These are phyloP conservation scores for Trichomalopsis sarcophagae DNA, from an alignment of 1,140 invertebrate genomes.

Conservation along the genomic window DNA sequence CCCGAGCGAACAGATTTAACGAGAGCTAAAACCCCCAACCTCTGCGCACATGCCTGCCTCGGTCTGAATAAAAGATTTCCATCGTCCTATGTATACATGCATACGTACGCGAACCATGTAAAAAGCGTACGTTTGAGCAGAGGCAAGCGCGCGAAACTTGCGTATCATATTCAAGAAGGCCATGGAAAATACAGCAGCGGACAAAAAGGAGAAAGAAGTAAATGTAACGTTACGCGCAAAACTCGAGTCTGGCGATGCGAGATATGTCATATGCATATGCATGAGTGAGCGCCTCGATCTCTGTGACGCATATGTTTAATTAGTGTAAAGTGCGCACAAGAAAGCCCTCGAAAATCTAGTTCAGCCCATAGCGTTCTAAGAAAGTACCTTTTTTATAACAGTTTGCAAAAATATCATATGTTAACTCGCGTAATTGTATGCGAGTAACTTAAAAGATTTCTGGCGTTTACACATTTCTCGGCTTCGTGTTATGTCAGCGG, in stretches of 20 bases:
- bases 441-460: background rate
- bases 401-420: background rate
- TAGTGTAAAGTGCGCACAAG: background rate
- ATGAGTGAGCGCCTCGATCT: background rate
- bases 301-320: background rate
- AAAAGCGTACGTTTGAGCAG: background rate
- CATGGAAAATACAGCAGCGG: background rate
- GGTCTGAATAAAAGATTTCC: conserved; percentile 31
- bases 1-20: conserved; percentile 31
- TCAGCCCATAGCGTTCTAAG: background rate
- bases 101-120: background rate
- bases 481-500: background rate
- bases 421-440: background rate
- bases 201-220: background rate
- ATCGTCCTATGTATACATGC: background rate
- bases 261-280: background rate
- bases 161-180: background rate
- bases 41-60: conserved; percentile 5
- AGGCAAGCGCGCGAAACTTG: background rate
- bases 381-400: background rate
- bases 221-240: background rate
- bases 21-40: background rate
- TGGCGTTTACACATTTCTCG: background rate
- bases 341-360: background rate
- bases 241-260: background rate